Evolutionary conservation across 2,888 invertebrate genomes (phyloP).

Genomic region (Agrotis segetum): DNA sequence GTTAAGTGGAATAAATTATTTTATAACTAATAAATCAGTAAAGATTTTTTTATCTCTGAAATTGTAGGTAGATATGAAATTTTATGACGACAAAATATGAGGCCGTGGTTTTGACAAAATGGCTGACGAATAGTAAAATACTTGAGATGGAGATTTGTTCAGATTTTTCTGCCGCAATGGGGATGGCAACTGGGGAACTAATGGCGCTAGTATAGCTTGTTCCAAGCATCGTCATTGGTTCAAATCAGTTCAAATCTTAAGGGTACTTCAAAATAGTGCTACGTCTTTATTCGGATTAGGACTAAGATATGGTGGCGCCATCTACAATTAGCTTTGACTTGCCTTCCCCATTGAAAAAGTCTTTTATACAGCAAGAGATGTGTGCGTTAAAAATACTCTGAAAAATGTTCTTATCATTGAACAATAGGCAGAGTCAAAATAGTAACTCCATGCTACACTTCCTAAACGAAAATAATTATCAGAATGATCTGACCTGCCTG

Average conservation of each 20-base stretch:
- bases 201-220: too few relatives aligned
- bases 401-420: neutral
- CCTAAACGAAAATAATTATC: neutral
- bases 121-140: neutral
- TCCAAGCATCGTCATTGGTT: too few relatives aligned
- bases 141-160: too few relatives aligned
- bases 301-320: too few relatives aligned
- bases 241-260: too few relatives aligned
- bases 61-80: slow-evolving; percentile 37
- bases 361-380: neutral
- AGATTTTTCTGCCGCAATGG: neutral
- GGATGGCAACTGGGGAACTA: too few relatives aligned
- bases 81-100: slow-evolving; percentile 1
- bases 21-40: slow-evolving; percentile 9
- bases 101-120: slow-evolving; percentile 14
- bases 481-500: neutral
- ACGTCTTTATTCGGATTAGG: too few relatives aligned
- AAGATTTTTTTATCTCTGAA: slow-evolving; percentile 26
- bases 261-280: too few relatives aligned
- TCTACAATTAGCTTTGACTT: too few relatives aligned
- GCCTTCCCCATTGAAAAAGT: neutral
- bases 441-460: neutral
- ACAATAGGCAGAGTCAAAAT: neutral
- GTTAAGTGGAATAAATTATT: slow-evolving; percentile 52
- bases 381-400: neutral